Evolutionary conservation across 2,888 invertebrate species (phyloP).

Genomic region (Ophion costatus): DNA sequence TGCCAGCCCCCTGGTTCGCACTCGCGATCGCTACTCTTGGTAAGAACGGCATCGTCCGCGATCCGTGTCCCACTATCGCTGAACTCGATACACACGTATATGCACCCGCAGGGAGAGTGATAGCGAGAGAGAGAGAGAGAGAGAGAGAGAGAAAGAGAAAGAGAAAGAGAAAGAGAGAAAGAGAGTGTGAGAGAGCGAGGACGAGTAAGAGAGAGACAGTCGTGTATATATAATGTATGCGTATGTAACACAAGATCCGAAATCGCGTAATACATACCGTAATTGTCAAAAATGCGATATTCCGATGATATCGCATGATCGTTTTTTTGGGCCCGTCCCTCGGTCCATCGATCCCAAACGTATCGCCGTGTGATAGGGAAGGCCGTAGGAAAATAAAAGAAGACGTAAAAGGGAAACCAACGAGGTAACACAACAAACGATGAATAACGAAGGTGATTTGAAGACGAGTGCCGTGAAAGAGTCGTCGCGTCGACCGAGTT

Average conservation of each 20-base stretch:
- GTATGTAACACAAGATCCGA: conserved; percentile 47
- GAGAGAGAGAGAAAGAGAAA: neutral
- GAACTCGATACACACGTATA: conserved; percentile 37
- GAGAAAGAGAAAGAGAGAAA: neutral
- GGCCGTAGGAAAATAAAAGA: neutral
- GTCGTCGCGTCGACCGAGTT: conserved; percentile 32
- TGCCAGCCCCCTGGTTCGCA: too few species aligned
- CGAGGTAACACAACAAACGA: conserved; percentile 34
- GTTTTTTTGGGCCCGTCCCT: conserved; percentile 26
- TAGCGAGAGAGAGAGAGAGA: neutral
- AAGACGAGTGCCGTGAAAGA: conserved; percentile 19
- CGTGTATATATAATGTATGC: conserved; percentile 37
- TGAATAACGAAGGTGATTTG: conserved; percentile 30
- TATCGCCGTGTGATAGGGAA: neutral
- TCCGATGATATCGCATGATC: conserved; percentile 47
- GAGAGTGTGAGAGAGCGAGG: neutral
- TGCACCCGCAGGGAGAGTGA: neutral
- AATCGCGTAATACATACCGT: conserved; percentile 60
- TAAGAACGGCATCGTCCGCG: conserved; percentile 4
- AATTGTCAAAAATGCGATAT: conserved; percentile 62
- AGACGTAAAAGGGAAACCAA: neutral
- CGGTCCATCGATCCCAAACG: conserved; percentile 25
- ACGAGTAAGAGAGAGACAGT: neutral
- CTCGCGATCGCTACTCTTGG: conserved; percentile 18
- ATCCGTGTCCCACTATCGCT: neutral